Conservation (phyloP, 2,888 invertebrate genomes). For the Brachypalpus laphriformis region DNA sequence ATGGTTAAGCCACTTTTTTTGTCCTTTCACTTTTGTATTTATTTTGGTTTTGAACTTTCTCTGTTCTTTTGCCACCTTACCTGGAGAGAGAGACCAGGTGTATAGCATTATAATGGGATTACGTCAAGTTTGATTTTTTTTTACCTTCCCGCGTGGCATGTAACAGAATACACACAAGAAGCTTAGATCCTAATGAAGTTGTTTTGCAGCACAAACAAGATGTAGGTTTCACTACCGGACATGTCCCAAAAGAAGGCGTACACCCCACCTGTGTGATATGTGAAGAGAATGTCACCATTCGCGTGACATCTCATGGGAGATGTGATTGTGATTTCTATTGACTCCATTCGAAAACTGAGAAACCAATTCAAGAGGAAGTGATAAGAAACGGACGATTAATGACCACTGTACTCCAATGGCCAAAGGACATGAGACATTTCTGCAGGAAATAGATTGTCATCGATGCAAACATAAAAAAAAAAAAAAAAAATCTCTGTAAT, state of each 20-base stretch:
- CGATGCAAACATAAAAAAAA: background rate
- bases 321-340: conserved; percentile 6
- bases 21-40: background rate
- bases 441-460: conserved; percentile 4
- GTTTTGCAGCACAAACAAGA: background rate
- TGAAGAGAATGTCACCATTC: background rate
- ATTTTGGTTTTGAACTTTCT: background rate
- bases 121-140: background rate
- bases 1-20: background rate
- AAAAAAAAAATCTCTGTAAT: background rate
- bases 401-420: background rate
- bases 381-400: background rate
- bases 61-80: conserved; percentile 4
- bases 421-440: background rate
- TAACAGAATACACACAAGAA: background rate
- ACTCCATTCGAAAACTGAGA: background rate
- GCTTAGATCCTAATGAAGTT: background rate
- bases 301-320: background rate
- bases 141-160: background rate
- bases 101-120: conserved; percentile 6
- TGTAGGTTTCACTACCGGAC: background rate
- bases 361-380: conserved; percentile 28
- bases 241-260: background rate
- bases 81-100: background rate
- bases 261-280: background rate